Evolutionary conservation across 2,113 vertebrate genomes (phyloP), one percentile per base, ranked within the genome.

Genomic region (Gasterosteus nipponicus): DNA sequence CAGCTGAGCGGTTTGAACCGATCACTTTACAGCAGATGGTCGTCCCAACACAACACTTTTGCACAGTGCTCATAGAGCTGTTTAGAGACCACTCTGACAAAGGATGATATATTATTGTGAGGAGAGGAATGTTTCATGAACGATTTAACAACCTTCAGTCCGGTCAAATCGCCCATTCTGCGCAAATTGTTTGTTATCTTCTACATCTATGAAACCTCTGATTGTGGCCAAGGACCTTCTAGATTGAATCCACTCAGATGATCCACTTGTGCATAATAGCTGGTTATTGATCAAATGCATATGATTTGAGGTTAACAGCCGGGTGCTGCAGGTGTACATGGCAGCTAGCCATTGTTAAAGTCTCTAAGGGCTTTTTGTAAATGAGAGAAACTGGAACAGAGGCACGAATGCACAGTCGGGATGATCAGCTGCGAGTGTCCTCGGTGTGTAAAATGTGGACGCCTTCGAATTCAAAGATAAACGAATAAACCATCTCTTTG

Each of bases 11-110:
- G 64, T 31, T 47, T 67, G n/a, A 60, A 62, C 18, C 38, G 39
- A 73, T 63, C 26, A 39, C 7, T 10, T 26, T 33, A 41, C 56
- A 76, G 78, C 76, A 75, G 78, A 75, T 74, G 64, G 75, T 3
- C 1, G n/a, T 8, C 59, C 15, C 33, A 72, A 60, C 41, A 70
- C 78, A 39, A 4, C 26, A 41, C 10, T 49, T 73, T 35, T 58
- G 57, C 51, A 56, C 66, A 35, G 67, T 42, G 46, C 31, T 56
- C 35, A 29, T 47, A 19, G 7, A 31, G 39, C 12, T 61, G 54
- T 62, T 70, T 31, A 18, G 39, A 74, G 19, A 70, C 49, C 31
- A 42, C 11, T 44, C 49, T 58, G 16, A 63, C 47, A 39, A 60
- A 59, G 54, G 58, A 69, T 46, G 58, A 47, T 14, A 35, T 63